phyloP scores from a whole-genome alignment of 2,797 vertebrate species.

The Ibycter americanus region DNA sequence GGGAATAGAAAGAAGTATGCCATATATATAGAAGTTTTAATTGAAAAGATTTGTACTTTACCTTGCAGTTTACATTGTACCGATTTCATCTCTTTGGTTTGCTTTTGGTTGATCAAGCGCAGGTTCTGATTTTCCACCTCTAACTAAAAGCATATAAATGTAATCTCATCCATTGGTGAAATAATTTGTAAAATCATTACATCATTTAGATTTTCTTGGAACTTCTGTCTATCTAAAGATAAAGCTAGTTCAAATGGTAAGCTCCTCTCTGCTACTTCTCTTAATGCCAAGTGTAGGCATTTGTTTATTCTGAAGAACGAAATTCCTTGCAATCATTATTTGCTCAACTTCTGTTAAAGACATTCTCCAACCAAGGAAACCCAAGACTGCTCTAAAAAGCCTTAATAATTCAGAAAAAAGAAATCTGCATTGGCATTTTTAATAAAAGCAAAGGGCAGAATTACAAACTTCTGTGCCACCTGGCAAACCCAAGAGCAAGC shows the following conservation, averaged over 20 bases:
- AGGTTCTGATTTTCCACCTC: constrained; percentile 93
- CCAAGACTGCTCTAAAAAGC: background rate
- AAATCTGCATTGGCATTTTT: background rate
- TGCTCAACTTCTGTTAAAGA: background rate
- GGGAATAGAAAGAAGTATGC: background rate
- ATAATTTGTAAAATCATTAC: background rate
- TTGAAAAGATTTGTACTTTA: constrained; percentile 55
- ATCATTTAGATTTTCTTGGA: background rate
- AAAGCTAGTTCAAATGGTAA: background rate
- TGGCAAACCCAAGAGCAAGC: background rate
- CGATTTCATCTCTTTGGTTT: constrained; percentile 87
- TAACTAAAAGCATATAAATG: constrained; percentile 82
- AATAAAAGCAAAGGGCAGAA: background rate
- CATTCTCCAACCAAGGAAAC: background rate
- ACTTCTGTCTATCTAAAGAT: background rate
- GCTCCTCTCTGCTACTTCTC: background rate
- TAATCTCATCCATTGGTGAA: background rate
- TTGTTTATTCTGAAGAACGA: background rate
- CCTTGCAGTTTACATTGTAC: constrained; percentile 89
- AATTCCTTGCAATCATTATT: background rate
- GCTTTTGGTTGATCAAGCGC: constrained; percentile 88
- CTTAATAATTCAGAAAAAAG: background rate
- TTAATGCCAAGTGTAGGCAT: background rate
- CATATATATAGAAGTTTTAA: background rate
- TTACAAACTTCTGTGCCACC: background rate